These are phyloP conservation scores for Oscheius onirici DNA, from an alignment of 2,888 invertebrate species.

Conservation along the genomic window DNA sequence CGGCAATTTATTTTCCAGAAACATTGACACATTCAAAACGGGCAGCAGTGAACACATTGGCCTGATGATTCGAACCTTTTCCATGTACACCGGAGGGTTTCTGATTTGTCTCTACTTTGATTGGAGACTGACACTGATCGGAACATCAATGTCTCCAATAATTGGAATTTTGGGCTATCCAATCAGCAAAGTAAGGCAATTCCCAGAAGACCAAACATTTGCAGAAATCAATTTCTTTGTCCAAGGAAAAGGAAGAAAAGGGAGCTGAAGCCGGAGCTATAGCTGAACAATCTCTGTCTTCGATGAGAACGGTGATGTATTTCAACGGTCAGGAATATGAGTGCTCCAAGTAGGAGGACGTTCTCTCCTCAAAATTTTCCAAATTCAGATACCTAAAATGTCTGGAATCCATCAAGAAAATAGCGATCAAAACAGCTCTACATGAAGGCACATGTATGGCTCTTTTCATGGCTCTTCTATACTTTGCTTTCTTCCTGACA, in stretches of 20 bases:
- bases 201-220: too few species aligned
- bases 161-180: conserved; percentile 42
- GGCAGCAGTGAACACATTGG: conserved; percentile 66
- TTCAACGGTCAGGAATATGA: conserved; percentile 57
- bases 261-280: conserved; percentile 36
- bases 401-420: conserved; percentile 34
- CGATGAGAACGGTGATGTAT: conserved; percentile 49
- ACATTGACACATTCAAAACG: conserved; percentile 64
- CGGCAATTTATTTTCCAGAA: conserved; percentile 39
- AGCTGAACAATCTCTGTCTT: conserved; percentile 51
- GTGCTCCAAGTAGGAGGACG: conserved; percentile 43
- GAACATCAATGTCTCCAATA: conserved; percentile 69
- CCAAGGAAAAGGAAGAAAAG: too few species aligned
- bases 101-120: conserved; percentile 56
- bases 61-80: conserved; percentile 52
- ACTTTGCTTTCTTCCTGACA: conserved; percentile 63
- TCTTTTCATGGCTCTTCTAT: conserved; percentile 55
- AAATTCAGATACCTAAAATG: neutral
- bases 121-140: conserved; percentile 66
- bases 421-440: conserved; percentile 50
- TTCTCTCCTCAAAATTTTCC: too few species aligned
- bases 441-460: conserved; percentile 70
- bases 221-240: too few species aligned
- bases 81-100: conserved; percentile 33
- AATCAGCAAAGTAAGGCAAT: too few species aligned